Percentiles rank a stretch among this genome's conserved stretches.
Evolutionary conservation across 2,113 vertebrate species (phyloP).

Genomic region (Rattus rattus): DNA sequence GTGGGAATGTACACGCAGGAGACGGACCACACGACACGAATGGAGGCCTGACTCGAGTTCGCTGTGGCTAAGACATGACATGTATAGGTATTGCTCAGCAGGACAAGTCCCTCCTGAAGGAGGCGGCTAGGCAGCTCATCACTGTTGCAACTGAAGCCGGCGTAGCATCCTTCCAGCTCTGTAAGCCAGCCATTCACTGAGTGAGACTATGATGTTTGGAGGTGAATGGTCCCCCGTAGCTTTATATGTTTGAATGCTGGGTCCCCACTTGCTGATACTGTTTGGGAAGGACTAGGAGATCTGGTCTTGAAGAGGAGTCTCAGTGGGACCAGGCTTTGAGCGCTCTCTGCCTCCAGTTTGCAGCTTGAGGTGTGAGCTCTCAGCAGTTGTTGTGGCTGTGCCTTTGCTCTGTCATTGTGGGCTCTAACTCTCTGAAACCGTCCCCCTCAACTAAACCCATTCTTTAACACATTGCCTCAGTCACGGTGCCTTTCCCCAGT

Average conservation of each 20-base stretch:
- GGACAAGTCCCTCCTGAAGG: slow-evolving; percentile 93
- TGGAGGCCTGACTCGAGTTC: slow-evolving; percentile 86
- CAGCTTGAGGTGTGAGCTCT: background rate
- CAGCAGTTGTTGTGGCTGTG: too few relatives aligned
- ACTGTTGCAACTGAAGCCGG: slow-evolving; percentile 95
- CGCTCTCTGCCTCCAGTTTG: background rate
- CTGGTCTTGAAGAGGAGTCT: background rate
- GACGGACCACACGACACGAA: too few relatives aligned
- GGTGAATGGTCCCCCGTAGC: background rate
- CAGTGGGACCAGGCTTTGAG: background rate
- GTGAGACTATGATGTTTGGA: slow-evolving; percentile 83
- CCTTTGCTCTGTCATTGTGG: background rate
- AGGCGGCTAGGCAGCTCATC: slow-evolving; percentile 91
- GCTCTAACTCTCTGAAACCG: background rate
- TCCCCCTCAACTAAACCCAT: background rate
- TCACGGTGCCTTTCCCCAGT: background rate
- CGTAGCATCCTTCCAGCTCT: slow-evolving; percentile 94
- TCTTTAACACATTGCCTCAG: background rate
- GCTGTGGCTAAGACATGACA: slow-evolving; percentile 92
- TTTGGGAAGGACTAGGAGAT: background rate
- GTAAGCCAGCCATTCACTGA: slow-evolving; percentile 95
- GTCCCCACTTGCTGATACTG: background rate
- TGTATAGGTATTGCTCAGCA: slow-evolving; percentile 89
- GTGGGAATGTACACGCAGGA: background rate
- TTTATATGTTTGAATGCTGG: background rate